Conservation (phyloP, 2,797 vertebrate genomes). For the Tinamus major region DNA sequence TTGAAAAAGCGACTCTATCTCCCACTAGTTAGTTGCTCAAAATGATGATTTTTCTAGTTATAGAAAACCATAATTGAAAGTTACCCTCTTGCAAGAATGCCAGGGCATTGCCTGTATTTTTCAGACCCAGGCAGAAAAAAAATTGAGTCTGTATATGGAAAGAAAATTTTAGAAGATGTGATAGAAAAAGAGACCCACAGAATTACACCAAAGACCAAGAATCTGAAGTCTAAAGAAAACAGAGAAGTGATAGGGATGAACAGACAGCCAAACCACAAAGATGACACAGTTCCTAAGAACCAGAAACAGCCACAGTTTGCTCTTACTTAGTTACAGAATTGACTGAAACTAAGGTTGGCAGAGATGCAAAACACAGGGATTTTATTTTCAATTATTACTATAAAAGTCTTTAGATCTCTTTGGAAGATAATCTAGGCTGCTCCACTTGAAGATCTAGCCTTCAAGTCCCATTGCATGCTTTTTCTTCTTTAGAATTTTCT, state of each 20-base stretch:
- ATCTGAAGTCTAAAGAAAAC: background rate
- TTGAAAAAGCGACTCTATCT: background rate
- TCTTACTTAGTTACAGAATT: background rate
- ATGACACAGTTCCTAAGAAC: background rate
- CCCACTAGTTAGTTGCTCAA: background rate
- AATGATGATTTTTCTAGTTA: background rate
- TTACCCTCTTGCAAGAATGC: background rate
- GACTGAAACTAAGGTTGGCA: background rate
- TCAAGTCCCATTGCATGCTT: accelerated
- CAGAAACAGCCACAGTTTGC: background rate
- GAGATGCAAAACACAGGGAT: background rate
- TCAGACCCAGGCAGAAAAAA: background rate
- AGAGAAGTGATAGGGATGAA: background rate
- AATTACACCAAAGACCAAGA: background rate
- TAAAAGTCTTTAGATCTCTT: background rate
- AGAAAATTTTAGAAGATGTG: background rate
- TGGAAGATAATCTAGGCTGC: background rate
- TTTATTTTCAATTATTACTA: background rate
- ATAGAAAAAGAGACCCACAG: background rate
- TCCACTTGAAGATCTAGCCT: background rate
- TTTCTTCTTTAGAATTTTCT: background rate
- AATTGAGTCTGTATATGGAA: background rate
- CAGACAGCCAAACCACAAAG: background rate
- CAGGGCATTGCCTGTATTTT: background rate
- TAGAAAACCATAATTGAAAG: background rate